Base-by-base conservation (phyloP, 2,113 vertebrate species). In the Rhinolophus sinicus region DNA sequence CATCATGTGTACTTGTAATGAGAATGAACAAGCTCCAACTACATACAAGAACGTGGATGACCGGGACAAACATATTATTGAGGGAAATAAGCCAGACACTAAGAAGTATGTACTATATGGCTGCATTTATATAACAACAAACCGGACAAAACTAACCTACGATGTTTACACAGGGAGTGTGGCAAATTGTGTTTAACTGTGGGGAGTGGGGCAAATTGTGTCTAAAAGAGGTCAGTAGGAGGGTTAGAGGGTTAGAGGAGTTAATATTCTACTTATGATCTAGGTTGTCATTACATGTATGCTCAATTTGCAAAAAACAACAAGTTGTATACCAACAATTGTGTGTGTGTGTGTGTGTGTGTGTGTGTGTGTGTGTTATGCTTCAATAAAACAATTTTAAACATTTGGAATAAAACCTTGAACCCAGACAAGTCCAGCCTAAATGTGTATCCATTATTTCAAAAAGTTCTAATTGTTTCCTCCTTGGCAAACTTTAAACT, bases 391-490 rank as follows among this genome's bases (percentile, higher is more conserved):
- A 54, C 18, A 89, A 22, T 6, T 73, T 65, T 73, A 8, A 38
- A 75, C 35, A 58, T 50, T 91, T 82, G 73, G 3, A 33, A 62
- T 88, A 85, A 77, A 82, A 88, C 76, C 15, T 81, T 77, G 60
- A 88, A 88, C 3, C 30, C 5, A 72, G n/a, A 26, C 47, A 10
- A 80, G 11, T 54, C 6, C 12, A 82, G 22, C 47, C 38, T 78
- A 78, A 76, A 62, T 44, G 4, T n/a, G 15, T 19, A 58, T 16
- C 26, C 81, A 28, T 67, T 26, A 83, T 21, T 93, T 82, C 28
- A 94, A 93, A n/a, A 19, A 94, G 28, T 14, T 96, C 9, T 18
- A 87, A 65, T 62, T 33, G 5, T 50, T 95, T 92, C 26, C 30
- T 85, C 26, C 21, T 62, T 83, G 11, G 24, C 1, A 92, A 52